These are phyloP conservation scores for Plectropomus leopardus DNA, from an alignment of 2,113 vertebrate genomes.

Conservation along the genomic window DNA sequence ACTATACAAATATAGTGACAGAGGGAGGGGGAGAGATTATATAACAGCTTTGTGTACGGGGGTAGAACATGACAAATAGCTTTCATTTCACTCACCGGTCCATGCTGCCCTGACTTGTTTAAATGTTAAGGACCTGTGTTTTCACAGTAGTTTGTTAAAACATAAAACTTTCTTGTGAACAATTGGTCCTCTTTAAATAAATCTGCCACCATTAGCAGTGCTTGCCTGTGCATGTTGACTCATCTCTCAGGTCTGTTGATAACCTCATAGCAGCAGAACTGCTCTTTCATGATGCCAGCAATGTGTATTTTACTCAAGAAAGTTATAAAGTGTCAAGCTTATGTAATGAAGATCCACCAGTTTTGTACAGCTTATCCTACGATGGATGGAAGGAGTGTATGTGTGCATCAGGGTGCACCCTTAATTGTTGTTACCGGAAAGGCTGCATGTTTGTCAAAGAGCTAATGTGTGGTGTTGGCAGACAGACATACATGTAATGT, in stretches of 20 bases:
- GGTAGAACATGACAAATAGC: background rate
- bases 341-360: no score
- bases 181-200: background rate
- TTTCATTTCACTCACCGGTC: background rate
- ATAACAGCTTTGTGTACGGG: background rate
- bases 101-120: background rate
- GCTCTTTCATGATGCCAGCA: background rate
- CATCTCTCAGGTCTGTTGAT: background rate
- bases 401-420: background rate
- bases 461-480: no score
- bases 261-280: background rate
- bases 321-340: background rate
- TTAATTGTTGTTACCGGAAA: background rate
- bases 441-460: no score
- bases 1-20: no score
- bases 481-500: background rate
- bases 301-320: background rate
- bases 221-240: background rate
- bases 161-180: background rate
- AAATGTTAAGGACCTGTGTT: background rate
- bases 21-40: background rate
- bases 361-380: no score
- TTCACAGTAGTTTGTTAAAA: background rate
- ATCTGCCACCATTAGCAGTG: background rate
- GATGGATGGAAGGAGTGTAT: background rate